phyloP scores from a whole-genome alignment of 2,797 vertebrate species.

The Falco berigora region DNA sequence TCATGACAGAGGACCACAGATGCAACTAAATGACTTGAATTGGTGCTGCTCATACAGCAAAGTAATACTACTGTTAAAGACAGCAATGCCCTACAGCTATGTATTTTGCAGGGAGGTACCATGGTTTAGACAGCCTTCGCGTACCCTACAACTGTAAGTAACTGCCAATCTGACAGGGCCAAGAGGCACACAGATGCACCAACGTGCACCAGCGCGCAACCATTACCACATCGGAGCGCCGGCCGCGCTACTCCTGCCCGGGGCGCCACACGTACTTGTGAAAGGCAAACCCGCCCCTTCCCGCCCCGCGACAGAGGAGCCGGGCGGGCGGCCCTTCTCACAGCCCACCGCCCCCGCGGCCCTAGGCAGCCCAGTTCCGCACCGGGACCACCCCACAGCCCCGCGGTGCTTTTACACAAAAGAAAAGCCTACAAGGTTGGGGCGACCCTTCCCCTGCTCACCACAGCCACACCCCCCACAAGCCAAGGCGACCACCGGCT shows the following conservation, averaged over 20 bases:
- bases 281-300: not conserved
- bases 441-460: not conserved
- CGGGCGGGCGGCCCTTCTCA: not conserved
- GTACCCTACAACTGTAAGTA: not conserved
- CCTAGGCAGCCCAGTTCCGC: not conserved
- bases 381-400: too few species aligned
- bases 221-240: too few species aligned
- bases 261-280: too few species aligned
- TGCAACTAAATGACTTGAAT: not conserved
- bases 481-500: not conserved
- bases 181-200: fast-evolving
- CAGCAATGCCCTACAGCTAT: not conserved
- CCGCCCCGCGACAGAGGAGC: not conserved
- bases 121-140: too few species aligned
- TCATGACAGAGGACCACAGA: too few species aligned
- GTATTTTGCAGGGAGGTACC: too few species aligned
- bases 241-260: not conserved
- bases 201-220: fast-evolving
- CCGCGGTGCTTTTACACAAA: not conserved
- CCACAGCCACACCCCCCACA: not conserved
- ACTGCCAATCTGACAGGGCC: not conserved
- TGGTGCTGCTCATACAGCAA: not conserved
- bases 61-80: not conserved
- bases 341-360: not conserved
- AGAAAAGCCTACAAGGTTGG: not conserved